Conservation (phyloP, 2,888 invertebrate genomes). For the Drosophila putrida region DNA sequence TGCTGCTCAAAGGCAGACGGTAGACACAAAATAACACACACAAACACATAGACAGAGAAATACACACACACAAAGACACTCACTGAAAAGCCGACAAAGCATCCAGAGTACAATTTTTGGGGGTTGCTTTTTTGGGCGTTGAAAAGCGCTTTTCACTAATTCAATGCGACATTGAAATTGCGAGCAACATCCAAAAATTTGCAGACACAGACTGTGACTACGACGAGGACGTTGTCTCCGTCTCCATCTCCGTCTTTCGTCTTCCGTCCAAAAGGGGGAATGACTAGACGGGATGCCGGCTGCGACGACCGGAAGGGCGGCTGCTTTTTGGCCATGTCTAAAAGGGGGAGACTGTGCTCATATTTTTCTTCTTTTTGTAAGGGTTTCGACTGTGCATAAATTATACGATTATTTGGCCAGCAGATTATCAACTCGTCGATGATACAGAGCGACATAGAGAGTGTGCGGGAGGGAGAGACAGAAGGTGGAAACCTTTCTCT, state of each 20-base stretch:
- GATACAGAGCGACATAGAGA: slow-evolving; percentile 4
- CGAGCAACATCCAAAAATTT: slow-evolving; percentile 68
- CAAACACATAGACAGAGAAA: slow-evolving; percentile 14
- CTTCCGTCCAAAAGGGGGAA: slow-evolving; percentile 25
- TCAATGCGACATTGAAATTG: slow-evolving; percentile 84
- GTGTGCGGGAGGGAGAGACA: neutral
- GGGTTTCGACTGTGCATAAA: slow-evolving; percentile 62
- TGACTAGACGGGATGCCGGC: slow-evolving; percentile 67
- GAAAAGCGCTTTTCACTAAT: slow-evolving; percentile 81
- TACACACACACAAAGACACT: slow-evolving; percentile 12
- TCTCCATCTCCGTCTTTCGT: neutral
- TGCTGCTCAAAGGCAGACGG: slow-evolving; percentile 63
- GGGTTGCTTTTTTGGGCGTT: slow-evolving; percentile 77
- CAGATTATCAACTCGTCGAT: slow-evolving; percentile 67
- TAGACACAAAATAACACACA: slow-evolving; percentile 31
- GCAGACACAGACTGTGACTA: slow-evolving; percentile 56
- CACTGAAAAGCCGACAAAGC: slow-evolving; percentile 55
- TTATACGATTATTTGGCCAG: slow-evolving; percentile 69
- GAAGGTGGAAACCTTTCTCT: slow-evolving; percentile 6
- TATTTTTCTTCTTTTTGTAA: slow-evolving; percentile 21
- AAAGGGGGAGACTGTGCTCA: slow-evolving; percentile 22
- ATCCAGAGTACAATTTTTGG: slow-evolving; percentile 47
- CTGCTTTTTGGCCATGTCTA: slow-evolving; percentile 61
- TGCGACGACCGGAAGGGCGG: slow-evolving; percentile 70
- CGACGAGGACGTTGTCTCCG: slow-evolving; percentile 5